Evolutionary conservation across 2,797 vertebrate species (phyloP).

Genomic region (Rhodeus uyekii): DNA sequence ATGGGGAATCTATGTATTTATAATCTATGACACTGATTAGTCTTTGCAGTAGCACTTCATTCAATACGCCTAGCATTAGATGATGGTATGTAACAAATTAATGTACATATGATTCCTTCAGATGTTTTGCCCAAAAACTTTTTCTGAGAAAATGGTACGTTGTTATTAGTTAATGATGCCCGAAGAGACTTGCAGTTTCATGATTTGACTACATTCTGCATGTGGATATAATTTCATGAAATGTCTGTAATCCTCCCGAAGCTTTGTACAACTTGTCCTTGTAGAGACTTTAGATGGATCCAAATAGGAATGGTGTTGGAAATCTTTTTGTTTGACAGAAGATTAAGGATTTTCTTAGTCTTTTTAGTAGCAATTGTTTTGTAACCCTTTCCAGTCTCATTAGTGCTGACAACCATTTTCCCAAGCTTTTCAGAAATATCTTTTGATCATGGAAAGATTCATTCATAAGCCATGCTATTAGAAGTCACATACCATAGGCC

Average conservation of each 20-base stretch:
- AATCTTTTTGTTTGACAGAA: slow-evolving; percentile 1
- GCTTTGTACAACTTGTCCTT: neutral
- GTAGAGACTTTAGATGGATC: neutral
- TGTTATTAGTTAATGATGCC: neutral
- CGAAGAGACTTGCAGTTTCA: neutral
- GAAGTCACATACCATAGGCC: neutral
- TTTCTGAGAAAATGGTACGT: neutral
- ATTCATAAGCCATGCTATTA: slow-evolving; percentile 21
- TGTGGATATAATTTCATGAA: neutral
- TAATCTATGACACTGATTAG: neutral
- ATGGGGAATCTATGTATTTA: neutral
- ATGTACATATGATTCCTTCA: neutral
- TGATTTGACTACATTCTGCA: neutral
- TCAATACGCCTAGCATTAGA: no score
- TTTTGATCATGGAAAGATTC: slow-evolving; percentile 37
- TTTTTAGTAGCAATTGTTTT: slow-evolving; percentile 29
- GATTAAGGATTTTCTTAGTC: slow-evolving; percentile 33
- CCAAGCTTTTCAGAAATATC: slow-evolving; percentile 10
- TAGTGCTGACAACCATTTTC: slow-evolving; percentile 6
- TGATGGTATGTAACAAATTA: neutral
- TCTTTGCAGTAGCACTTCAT: neutral
- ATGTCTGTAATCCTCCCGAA: slow-evolving; percentile 7
- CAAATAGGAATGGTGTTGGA: neutral
- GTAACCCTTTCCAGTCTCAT: slow-evolving; percentile 37
- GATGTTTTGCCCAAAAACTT: neutral